Evolutionary conservation across 2,113 vertebrate genomes (phyloP).

Genomic region (Clupea harengus): DNA sequence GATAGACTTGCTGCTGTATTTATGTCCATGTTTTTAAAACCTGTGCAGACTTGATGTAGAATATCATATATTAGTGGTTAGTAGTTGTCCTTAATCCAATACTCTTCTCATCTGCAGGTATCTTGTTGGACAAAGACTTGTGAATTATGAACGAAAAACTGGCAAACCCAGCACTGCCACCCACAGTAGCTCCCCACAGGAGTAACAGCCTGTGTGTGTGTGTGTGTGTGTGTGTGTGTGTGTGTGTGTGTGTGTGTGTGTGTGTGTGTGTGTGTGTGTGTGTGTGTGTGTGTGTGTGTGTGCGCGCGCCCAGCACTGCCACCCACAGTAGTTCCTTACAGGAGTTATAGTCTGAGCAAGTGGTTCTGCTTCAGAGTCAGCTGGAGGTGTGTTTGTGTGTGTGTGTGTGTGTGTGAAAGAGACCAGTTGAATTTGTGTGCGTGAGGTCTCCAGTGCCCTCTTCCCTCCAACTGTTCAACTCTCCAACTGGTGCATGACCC

Average conservation of each 20-base stretch:
- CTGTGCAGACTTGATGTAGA: too few relatives aligned
- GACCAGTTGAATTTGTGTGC: not conserved
- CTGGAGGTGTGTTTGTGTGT: constrained; percentile 9
- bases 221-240: constrained; percentile 31
- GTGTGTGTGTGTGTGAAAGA: constrained; percentile 42
- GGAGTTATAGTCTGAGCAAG: constrained; percentile 67
- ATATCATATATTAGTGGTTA: too few relatives aligned
- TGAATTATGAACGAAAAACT: constrained; percentile 95
- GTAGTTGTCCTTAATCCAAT: not conserved
- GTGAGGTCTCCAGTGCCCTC: not conserved
- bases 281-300: constrained; percentile 32
- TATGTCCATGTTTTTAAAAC: too few relatives aligned
- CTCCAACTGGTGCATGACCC: constrained; percentile 52
- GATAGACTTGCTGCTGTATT: too few relatives aligned
- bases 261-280: constrained; percentile 27
- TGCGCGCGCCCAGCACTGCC: constrained; percentile 63
- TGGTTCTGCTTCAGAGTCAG: not conserved
- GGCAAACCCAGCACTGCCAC: constrained; percentile 79
- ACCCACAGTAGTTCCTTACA: constrained; percentile 78
- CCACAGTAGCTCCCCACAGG: constrained; percentile 79
- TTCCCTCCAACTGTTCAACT: constrained; percentile 61
- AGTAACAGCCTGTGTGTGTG: constrained; percentile 64
- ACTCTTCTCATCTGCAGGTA: constrained; percentile 74
- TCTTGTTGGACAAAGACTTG: constrained; percentile 95
- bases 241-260: constrained; percentile 17